Conservation (phyloP, 1,140 invertebrate species). For the silkworm (Bombyx mori) region ASM3026992v2 NC_085107.1:5590001-5590500, state of each 20-base stretch:
- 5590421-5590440: conserved; percentile 18
- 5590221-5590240: conserved; percentile 15
- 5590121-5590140: conserved; percentile 9
- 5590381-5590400: background rate
- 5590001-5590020: conserved; percentile 6
- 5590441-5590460: conserved; percentile 13
- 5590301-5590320: conserved; percentile 15
- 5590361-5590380: conserved; percentile 7
- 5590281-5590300: conserved; percentile 1
- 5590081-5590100: conserved; percentile 11
- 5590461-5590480: conserved; percentile 15
- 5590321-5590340: conserved; percentile 13
- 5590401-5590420: conserved; percentile 12
- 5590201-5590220: conserved; percentile 7
- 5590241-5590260: conserved; percentile 11
- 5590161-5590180: conserved; percentile 7
- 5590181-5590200: conserved; percentile 9
- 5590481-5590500: conserved; percentile 10
- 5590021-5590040: background rate
- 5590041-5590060: conserved; percentile 1
- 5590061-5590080: conserved; percentile 14
- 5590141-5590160: conserved; percentile 14
- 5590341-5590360: conserved; percentile 1
- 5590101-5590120: conserved; percentile 13
- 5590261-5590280: conserved; percentile 15